Evolutionary conservation across 2,113 vertebrate species (phyloP).

Genomic region (Pongo pygmaeus): DNA sequence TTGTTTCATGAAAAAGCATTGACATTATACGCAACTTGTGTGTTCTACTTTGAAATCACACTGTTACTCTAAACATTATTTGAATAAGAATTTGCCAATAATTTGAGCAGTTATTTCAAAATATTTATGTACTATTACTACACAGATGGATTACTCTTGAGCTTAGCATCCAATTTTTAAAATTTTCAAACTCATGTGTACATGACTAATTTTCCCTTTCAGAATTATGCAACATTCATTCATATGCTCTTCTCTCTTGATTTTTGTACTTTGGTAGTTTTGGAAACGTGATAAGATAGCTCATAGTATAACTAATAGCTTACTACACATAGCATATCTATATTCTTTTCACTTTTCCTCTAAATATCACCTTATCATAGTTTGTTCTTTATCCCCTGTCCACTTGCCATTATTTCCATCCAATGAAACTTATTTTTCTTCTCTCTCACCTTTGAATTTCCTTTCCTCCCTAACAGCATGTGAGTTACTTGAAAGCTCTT

Average conservation of each 20-base stretch:
- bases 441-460: neutral
- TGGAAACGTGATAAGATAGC: neutral
- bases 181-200: neutral
- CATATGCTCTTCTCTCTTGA: neutral
- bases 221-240: neutral
- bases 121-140: neutral
- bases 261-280: neutral
- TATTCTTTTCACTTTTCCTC: neutral
- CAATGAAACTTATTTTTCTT: neutral
- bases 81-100: neutral
- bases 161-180: neutral
- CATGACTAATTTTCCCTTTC: neutral
- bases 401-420: neutral
- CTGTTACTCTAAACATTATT: neutral
- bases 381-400: neutral
- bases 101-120: slow-evolving; percentile 2
- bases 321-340: neutral
- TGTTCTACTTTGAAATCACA: neutral
- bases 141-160: neutral
- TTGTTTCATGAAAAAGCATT: neutral
- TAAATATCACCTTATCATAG: neutral
- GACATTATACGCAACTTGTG: neutral
- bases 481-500: neutral
- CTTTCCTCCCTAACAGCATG: neutral
- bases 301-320: neutral